Evolutionary conservation across 2,113 vertebrate species (phyloP).

Genomic region (Puma concolor): DNA sequence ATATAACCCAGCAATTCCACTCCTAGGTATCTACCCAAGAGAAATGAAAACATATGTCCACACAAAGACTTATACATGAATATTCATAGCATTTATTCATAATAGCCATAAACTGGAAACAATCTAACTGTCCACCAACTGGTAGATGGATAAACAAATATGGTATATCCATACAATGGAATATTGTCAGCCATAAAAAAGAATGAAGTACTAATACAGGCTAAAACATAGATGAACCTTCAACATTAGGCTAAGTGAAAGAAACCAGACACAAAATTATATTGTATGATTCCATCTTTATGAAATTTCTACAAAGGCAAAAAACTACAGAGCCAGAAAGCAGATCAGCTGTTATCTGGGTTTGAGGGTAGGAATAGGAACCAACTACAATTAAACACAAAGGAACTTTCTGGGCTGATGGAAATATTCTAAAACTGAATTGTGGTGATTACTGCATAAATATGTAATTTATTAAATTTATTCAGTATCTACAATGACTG

Average conservation of each 20-base stretch:
- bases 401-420: neutral
- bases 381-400: neutral
- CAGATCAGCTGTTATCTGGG: neutral
- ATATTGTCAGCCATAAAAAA: conserved; percentile 32
- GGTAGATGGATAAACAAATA: conserved; percentile 43
- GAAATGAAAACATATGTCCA: conserved; percentile 62
- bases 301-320: conserved; percentile 35
- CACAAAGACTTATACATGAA: conserved; percentile 49
- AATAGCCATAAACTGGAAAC: conserved; percentile 47
- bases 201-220: neutral
- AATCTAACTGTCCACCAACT: conserved; percentile 32
- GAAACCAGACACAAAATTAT: conserved; percentile 28
- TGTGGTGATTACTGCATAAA: neutral
- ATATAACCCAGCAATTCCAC: conserved; percentile 66
- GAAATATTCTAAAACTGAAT: neutral
- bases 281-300: neutral
- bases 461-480: conserved; percentile 12
- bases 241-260: conserved; percentile 32
- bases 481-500: neutral
- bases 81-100: conserved; percentile 45
- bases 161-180: neutral
- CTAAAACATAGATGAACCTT: conserved; percentile 26
- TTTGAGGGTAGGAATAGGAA: neutral
- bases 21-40: conserved; percentile 68
- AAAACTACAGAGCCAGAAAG: conserved; percentile 34